These are phyloP conservation scores for Gallirallus australis DNA, from an alignment of 2,797 vertebrate genomes.

Conservation along the genomic window DNA sequence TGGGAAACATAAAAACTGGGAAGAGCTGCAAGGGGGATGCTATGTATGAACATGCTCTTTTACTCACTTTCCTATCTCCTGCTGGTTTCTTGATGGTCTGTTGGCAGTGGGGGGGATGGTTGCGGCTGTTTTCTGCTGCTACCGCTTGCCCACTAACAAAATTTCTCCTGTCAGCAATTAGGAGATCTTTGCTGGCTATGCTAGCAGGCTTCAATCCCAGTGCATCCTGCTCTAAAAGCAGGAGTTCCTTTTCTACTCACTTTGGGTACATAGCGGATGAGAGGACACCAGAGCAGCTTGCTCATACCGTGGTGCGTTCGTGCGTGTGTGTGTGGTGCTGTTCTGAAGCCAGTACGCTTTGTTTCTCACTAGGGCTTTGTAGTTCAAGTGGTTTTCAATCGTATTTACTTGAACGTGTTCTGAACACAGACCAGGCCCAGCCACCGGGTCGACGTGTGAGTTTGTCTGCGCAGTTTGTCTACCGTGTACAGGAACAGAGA, in stretches of 20 bases:
- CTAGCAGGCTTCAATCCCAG: background rate
- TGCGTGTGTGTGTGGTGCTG: background rate
- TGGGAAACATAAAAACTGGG: background rate
- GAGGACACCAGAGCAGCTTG: background rate
- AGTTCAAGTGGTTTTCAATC: background rate
- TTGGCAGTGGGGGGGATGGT: background rate
- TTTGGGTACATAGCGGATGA: background rate
- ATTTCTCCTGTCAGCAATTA: background rate
- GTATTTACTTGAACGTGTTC: background rate
- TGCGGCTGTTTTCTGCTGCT: background rate
- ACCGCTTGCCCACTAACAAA: accelerated
- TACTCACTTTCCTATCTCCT: background rate
- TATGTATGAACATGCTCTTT: background rate
- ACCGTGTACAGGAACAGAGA: background rate
- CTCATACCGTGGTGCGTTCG: background rate
- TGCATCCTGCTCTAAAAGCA: background rate
- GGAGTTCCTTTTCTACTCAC: background rate
- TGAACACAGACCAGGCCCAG: background rate
- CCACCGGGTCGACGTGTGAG: accelerated
- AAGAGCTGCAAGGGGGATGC: background rate
- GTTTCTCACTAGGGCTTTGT: background rate
- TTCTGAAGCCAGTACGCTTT: background rate
- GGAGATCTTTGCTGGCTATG: background rate
- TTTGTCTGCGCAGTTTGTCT: background rate
- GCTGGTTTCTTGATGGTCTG: background rate